These are phyloP conservation scores for Hassar affinis DNA, from an alignment of 2,113 vertebrate genomes.

Conservation along the genomic window DNA sequence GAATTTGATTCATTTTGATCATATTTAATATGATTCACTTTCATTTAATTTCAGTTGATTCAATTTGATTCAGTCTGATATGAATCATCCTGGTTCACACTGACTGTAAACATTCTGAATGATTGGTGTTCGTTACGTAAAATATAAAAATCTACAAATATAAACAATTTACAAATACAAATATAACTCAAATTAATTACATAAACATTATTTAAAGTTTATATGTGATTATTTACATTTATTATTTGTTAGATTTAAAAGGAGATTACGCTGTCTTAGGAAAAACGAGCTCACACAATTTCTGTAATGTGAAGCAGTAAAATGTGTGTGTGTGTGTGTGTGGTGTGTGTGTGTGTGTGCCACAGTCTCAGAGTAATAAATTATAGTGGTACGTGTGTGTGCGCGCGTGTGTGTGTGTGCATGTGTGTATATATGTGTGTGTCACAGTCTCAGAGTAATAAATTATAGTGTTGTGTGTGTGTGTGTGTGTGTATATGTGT, in stretches of 20 bases:
- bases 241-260: not conserved
- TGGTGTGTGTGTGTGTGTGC: too few relatives aligned
- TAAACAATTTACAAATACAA: not conserved
- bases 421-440: not conserved
- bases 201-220: not conserved
- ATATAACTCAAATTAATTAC: not conserved
- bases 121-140: not conserved
- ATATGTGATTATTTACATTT: not conserved
- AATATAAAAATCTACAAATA: not conserved
- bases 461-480: not conserved
- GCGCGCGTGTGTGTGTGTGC: not conserved
- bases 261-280: not conserved
- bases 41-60: not conserved
- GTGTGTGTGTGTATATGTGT: not conserved
- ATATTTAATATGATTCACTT: not conserved
- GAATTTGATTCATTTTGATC: not conserved
- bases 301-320: not conserved
- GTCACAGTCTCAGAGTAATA: not conserved
- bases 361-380: slow-evolving; percentile 4
- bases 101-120: not conserved
- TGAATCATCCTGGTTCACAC: not conserved
- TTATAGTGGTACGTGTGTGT: not conserved
- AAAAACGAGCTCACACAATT: not conserved
- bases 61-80: not conserved
- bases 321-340: not conserved